These are phyloP conservation scores for Epinotia demarniana DNA, from an alignment of 2,888 invertebrate species.

Conservation along the genomic window DNA sequence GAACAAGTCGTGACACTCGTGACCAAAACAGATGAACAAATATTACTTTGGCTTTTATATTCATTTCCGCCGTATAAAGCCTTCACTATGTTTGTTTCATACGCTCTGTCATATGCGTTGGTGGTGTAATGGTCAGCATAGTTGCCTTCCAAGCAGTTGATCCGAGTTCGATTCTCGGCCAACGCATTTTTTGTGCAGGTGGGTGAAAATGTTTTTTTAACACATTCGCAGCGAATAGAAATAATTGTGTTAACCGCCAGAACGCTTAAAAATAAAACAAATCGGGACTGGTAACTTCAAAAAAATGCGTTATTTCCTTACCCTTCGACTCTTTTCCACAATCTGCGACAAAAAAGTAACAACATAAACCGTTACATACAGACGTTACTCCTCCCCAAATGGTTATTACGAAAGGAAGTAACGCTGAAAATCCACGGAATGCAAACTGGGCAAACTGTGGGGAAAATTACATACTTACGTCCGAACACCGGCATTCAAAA, in stretches of 20 bases:
- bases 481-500: neutral
- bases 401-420: slow-evolving; percentile 32
- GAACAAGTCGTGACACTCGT: neutral
- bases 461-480: slow-evolving; percentile 29
- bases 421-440: slow-evolving; percentile 27
- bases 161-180: slow-evolving; percentile 59
- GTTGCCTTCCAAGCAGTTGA: slow-evolving; percentile 61
- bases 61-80: neutral
- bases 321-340: slow-evolving; percentile 1
- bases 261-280: neutral
- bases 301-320: neutral
- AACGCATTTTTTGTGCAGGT: slow-evolving; percentile 48
- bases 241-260: neutral
- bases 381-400: slow-evolving; percentile 3
- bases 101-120: slow-evolving; percentile 47
- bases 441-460: slow-evolving; percentile 38
- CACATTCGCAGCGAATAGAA: neutral
- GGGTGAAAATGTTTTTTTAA: neutral
- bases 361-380: slow-evolving; percentile 7
- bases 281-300: neutral
- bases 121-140: slow-evolving; percentile 59
- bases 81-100: neutral
- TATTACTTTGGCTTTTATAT: neutral
- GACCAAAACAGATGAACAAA: slow-evolving; percentile 19
- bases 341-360: slow-evolving; percentile 4